A percentile compares a stretch with the other conserved stretches of the same genome.
These are phyloP conservation scores for Meiosimyza decipiens DNA, from an alignment of 2,888 invertebrate species.

Conservation along the genomic window DNA sequence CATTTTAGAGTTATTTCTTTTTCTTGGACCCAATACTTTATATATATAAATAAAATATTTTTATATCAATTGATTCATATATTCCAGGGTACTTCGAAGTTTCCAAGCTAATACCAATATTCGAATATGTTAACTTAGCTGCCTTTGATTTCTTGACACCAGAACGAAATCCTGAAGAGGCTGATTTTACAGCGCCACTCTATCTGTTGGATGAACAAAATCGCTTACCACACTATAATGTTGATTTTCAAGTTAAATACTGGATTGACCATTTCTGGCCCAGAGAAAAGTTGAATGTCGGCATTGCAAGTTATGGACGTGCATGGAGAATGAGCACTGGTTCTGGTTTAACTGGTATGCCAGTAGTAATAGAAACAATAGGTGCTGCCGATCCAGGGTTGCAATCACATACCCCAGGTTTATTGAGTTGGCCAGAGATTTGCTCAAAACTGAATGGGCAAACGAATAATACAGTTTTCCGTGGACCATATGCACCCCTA, in stretches of 20 bases:
- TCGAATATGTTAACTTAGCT: conserved; percentile 83
- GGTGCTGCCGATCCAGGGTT: conserved; percentile 79
- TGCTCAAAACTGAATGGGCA: conserved; percentile 76
- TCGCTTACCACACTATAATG: conserved; percentile 72
- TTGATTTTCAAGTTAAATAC: conserved; percentile 74
- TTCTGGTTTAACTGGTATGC: conserved; percentile 80
- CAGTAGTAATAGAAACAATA: conserved; percentile 74
- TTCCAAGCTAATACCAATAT: conserved; percentile 75
- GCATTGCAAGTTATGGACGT: conserved; percentile 78
- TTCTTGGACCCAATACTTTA: too few relatives aligned
- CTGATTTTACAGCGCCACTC: conserved; percentile 80
- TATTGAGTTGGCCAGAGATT: conserved; percentile 83
- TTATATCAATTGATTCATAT: conserved; percentile 14
- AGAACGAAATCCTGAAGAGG: conserved; percentile 80
- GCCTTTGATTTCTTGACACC: conserved; percentile 84
- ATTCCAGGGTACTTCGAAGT: conserved; percentile 80
- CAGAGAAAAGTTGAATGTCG: conserved; percentile 76
- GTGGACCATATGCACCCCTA: conserved; percentile 73
- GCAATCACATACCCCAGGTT: conserved; percentile 76
- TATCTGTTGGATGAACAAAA: conserved; percentile 79
- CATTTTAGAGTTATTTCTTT: too few relatives aligned
- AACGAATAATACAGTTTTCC: conserved; percentile 68
- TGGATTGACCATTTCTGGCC: conserved; percentile 73
- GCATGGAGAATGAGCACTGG: conserved; percentile 81
- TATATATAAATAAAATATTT: too few relatives aligned